Conservation (phyloP, 2,888 invertebrate genomes). For the Luffia ferchaultella region DNA sequence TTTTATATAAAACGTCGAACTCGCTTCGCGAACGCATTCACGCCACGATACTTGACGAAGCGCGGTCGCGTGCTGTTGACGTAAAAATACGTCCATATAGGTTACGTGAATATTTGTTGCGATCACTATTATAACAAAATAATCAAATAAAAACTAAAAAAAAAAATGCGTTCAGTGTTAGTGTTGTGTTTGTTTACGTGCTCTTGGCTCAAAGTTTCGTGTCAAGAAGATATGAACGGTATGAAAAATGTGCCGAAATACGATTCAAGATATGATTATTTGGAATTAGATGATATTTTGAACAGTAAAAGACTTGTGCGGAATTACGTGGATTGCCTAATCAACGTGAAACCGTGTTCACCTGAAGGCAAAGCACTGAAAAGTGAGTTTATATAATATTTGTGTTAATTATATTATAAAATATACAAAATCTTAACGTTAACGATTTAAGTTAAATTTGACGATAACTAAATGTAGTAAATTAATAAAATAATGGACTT, state of each 20-base stretch:
- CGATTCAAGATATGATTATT: constrained; percentile 70
- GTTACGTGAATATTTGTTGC: too few species aligned
- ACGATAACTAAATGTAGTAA: too few species aligned
- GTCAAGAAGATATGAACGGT: constrained; percentile 35
- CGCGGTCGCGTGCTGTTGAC: constrained; percentile 11
- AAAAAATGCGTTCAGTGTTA: constrained; percentile 38
- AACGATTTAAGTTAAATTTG: too few species aligned
- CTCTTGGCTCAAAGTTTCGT: constrained; percentile 8
- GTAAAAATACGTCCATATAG: constrained; percentile 2
- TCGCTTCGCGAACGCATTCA: constrained; percentile 7
- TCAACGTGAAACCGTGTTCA: constrained; percentile 72
- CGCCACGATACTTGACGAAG: constrained; percentile 10
- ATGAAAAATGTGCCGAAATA: constrained; percentile 51
- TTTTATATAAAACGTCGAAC: constrained; percentile 13
- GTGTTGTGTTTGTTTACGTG: constrained; percentile 27
- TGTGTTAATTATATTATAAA: too few species aligned
- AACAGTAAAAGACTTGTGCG: constrained; percentile 73
- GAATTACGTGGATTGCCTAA: constrained; percentile 75
- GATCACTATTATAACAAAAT: neutral
- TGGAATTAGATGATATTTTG: constrained; percentile 74
- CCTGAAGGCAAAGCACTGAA: constrained; percentile 76
- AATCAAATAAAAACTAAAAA: neutral
- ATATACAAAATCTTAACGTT: neutral
- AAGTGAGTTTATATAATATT: constrained; percentile 62
- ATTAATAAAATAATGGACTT: too few species aligned